phyloP scores from a whole-genome alignment of 2,113 vertebrate species.

The Varanus komodoensis region DNA sequence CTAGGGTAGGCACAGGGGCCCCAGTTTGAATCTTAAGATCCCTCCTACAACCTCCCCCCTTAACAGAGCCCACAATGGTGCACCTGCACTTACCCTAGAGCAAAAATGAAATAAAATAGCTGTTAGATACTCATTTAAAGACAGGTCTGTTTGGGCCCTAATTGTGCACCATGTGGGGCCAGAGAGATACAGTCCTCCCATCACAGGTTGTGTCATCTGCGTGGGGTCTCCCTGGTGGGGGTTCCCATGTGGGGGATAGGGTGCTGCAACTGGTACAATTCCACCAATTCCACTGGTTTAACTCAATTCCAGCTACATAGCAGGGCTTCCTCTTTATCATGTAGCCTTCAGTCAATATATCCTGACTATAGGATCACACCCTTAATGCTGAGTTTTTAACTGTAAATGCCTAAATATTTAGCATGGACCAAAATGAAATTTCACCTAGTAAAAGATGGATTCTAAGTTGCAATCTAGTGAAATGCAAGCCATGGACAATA shows the following conservation, averaged over 20 bases:
- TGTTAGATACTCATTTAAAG: no score
- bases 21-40: no score
- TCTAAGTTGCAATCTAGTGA: conserved; percentile 11
- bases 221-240: background rate
- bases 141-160: no score
- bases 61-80: no score
- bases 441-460: conserved; percentile 14
- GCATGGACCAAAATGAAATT: background rate
- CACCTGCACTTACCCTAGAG: no score
- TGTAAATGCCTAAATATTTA: conserved; percentile 1
- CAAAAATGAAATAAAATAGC: no score
- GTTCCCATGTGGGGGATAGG: background rate
- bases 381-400: background rate
- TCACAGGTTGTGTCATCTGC: background rate
- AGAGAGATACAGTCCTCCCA: background rate
- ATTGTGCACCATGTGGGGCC: background rate
- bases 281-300: background rate
- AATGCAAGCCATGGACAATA: conserved; percentile 14
- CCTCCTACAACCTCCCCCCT: no score
- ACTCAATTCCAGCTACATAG: background rate
- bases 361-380: background rate
- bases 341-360: background rate
- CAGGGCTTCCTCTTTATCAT: background rate
- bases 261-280: background rate
- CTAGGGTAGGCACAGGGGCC: no score